A percentile compares a stretch with the other conserved stretches of the same genome.
Evolutionary conservation across 1,140 invertebrate genomes (phyloP).

Genomic region (Atopsyche davidsoni): DNA sequence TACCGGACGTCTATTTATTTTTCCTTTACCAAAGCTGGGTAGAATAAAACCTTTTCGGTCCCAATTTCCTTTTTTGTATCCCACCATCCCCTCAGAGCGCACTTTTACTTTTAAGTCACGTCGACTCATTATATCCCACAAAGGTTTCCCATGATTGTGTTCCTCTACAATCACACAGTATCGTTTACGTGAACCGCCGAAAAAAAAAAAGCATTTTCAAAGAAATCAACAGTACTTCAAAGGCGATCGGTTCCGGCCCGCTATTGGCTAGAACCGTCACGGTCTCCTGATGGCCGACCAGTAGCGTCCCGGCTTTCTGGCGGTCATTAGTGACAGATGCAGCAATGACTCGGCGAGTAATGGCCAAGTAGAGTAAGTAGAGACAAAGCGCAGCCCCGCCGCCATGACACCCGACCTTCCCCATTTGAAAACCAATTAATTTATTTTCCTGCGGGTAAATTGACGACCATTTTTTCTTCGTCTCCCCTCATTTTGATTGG

Average conservation of each 20-base stretch:
- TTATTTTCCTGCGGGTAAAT: slow-evolving; percentile 4
- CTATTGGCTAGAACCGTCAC: slow-evolving; percentile 18
- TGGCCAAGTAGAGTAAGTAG: slow-evolving; percentile 20
- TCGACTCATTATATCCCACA: slow-evolving; percentile 20
- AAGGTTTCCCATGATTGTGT: slow-evolving; percentile 5
- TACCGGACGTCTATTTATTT: too few species aligned
- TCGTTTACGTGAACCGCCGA: slow-evolving; percentile 13
- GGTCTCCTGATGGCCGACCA: slow-evolving; percentile 11
- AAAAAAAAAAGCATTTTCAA: slow-evolving; percentile 10
- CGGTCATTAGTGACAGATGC: slow-evolving; percentile 23
- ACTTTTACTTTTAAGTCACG: slow-evolving; percentile 24
- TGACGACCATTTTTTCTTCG: slow-evolving; percentile 1
- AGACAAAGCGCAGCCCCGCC: slow-evolving; percentile 8
- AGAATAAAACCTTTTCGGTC: too few species aligned
- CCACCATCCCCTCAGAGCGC: neutral
- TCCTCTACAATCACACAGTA: neutral
- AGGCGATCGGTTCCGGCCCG: slow-evolving; percentile 15
- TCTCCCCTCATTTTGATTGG: neutral
- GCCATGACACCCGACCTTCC: neutral
- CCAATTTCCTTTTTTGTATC: too few species aligned
- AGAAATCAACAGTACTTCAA: slow-evolving; percentile 13
- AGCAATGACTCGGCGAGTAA: slow-evolving; percentile 13
- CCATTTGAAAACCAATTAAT: slow-evolving; percentile 15
- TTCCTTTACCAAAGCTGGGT: too few species aligned
- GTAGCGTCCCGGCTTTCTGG: slow-evolving; percentile 10